Evolutionary conservation across 2,113 vertebrate genomes (phyloP), one percentile per base, ranked within the genome.

Genomic region (Gambusia holbrooki): DNA sequence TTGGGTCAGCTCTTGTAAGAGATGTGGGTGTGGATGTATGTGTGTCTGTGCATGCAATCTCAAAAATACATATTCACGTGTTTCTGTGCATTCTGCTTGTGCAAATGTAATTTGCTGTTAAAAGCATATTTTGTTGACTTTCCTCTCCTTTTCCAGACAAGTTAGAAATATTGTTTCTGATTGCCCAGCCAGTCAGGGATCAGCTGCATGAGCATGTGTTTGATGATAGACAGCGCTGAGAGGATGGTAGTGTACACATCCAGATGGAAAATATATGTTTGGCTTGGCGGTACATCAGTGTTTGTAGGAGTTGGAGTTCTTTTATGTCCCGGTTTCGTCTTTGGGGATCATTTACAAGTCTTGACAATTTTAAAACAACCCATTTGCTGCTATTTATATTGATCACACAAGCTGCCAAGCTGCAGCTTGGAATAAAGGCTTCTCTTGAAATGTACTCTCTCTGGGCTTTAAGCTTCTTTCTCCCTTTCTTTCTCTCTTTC

Each of bases 321-420:
- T 87, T 76, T 66, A 80, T 72, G 58, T 85, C 90, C 75, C 62
- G 72, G 60, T 88, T 86, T 89, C 86, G 81, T 90, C 83, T 87
- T 86, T 74, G 40, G 76, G 83, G 73, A 89, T 91, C 90, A 88
- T 92, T 90, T 88, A 86, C 80, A 88, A 76, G 71, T 87, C 77
- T 77, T 45, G 27, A 87, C 83, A 87, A 84, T 89, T 92, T 91
- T 85, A 76, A 83, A 89, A 85, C 81, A 88, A 85, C 71, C 85
- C 71, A 84, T 86, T 93, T 84, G 68, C 62, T 89, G 82, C 83
- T 88, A 88, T 92, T 91, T 88, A 87, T 90, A 91, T 88, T 89
- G 90, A 93, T 91, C 84, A 86, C 73, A 79, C 63, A 70, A 54
- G 48, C 84, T 89, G 85, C 82, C 75, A 86, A 77, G 82, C 68